A percentile compares a stretch with the other conserved stretches of the same genome.
Conservation (phyloP, 2,888 invertebrate genomes). For the Drosophila borealis region DNA sequence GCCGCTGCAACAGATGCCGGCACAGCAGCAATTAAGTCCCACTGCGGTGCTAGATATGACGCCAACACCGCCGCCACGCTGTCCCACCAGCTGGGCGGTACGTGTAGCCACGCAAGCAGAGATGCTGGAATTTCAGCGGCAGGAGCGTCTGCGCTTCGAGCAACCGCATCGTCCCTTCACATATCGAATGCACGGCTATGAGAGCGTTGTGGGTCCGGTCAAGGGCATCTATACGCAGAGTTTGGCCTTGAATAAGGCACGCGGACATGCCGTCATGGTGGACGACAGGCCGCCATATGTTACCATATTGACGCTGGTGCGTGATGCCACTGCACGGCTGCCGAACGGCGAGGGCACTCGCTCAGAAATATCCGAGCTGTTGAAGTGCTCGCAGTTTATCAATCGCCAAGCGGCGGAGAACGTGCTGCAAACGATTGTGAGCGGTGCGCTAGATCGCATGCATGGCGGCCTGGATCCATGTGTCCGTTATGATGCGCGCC, state of each 20-base stretch:
- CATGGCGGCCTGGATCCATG: slow-evolving; percentile 96
- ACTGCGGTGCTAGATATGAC: slow-evolving; percentile 52
- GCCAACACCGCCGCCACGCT: slow-evolving; percentile 87
- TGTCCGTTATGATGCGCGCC: slow-evolving; percentile 95
- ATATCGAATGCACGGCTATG: slow-evolving; percentile 94
- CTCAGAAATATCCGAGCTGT: slow-evolving; percentile 94
- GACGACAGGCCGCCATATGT: slow-evolving; percentile 95
- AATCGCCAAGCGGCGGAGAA: slow-evolving; percentile 85
- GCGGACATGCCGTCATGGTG: slow-evolving; percentile 93
- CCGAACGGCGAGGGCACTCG: slow-evolving; percentile 97
- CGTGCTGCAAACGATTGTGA: slow-evolving; percentile 90
- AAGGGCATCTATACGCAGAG: slow-evolving; percentile 91
- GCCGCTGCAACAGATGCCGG: slow-evolving; percentile 9
- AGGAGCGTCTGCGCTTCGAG: slow-evolving; percentile 94
- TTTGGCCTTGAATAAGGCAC: slow-evolving; percentile 87
- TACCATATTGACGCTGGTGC: slow-evolving; percentile 94
- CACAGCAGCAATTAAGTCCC: slow-evolving; percentile 16
- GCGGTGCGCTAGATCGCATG: slow-evolving; percentile 95
- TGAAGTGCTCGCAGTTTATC: slow-evolving; percentile 91
- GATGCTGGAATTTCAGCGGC: slow-evolving; percentile 90
- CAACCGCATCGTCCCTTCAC: slow-evolving; percentile 97
- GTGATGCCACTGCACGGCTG: slow-evolving; percentile 96
- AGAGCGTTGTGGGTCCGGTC: slow-evolving; percentile 92
- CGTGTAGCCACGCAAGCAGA: slow-evolving; percentile 92
- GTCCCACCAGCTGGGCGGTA: slow-evolving; percentile 93